phyloP scores from a whole-genome alignment of 2,113 vertebrate species.

The Rhabdomys dilectus region DNA sequence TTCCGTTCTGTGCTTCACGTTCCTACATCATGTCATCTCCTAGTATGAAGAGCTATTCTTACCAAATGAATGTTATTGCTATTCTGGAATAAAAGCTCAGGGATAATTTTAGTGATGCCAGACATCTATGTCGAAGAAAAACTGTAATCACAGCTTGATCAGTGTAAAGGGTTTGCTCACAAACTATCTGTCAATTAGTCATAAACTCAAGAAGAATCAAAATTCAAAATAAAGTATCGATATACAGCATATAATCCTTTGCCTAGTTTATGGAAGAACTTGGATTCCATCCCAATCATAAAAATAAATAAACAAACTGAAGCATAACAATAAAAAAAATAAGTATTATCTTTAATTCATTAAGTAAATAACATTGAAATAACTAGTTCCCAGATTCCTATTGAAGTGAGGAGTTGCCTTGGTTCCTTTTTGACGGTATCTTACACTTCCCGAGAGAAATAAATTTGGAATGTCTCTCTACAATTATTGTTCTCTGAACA shows the following conservation, averaged over 20 bases:
- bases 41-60: not conserved
- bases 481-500: not conserved
- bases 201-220: not conserved
- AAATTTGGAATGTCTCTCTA: not conserved
- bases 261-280: not conserved
- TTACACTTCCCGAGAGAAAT: not conserved
- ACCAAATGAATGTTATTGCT: not conserved
- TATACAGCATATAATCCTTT: not conserved
- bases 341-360: not conserved
- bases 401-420: not conserved
- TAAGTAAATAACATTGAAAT: not conserved
- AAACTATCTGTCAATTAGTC: not conserved
- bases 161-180: not conserved
- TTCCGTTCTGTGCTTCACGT: not conserved
- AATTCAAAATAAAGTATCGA: not conserved
- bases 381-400: not conserved
- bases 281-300: fast-evolving
- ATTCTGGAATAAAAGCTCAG: not conserved
- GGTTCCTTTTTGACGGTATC: not conserved
- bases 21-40: fast-evolving
- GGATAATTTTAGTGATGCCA: not conserved
- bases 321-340: too few species aligned
- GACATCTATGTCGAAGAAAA: not conserved
- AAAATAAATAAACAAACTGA: not conserved
- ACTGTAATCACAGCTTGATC: not conserved